Evolutionary conservation across 1,140 invertebrate genomes (phyloP), one percentile per base, ranked within the genome.

Genomic region (Andricus grossulariae): DNA sequence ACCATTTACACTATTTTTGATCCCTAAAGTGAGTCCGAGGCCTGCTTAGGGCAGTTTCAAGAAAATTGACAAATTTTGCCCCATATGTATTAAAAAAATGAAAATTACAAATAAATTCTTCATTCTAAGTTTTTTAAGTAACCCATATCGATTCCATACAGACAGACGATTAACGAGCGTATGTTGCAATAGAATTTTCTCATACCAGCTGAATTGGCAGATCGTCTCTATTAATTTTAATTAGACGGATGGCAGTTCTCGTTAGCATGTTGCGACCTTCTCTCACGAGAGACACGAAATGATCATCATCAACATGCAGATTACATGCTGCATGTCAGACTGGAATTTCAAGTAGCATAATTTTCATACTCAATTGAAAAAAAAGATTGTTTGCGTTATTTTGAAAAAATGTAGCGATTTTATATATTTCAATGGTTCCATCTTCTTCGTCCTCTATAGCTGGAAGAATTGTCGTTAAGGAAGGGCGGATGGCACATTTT

Each of bases 401-500:
- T 32, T 3, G 0, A 11, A 45, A 45, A 45, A 45, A 45, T 45
- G 10, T 45, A 45, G 39, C 39, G 39, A 45, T 45, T 10, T 45
- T 11, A 45, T 10, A 45, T 45, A 45, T 45, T 45, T 45, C 10
- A 11, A 10, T 10, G 0, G 21, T 16, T n/a, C 25, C 7, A 16
- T 39, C 60, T 2, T 12, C 5, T 25, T 60, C 25, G 21, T 15
- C 19, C 21, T 66, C 45, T 39, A n/a, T 39, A 7, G 25, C n/a
- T 66, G 25, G 5, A 66, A 32, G 39, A 16, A 66, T 66, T 66
- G 13, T 32, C 60, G 60, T 8, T 8, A 39, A 66, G 60, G 25
- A 66, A 66, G 60, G 25, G 54, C 73, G n/a, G 74, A 80, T 82
- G 79, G 77, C 83, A 82, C 79, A 82, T 80, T 84, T 73, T 86